Evolutionary conservation across 2,888 invertebrate species (phyloP), one percentile per base, ranked within the genome.

Genomic region (Machimus rusticus): DNA sequence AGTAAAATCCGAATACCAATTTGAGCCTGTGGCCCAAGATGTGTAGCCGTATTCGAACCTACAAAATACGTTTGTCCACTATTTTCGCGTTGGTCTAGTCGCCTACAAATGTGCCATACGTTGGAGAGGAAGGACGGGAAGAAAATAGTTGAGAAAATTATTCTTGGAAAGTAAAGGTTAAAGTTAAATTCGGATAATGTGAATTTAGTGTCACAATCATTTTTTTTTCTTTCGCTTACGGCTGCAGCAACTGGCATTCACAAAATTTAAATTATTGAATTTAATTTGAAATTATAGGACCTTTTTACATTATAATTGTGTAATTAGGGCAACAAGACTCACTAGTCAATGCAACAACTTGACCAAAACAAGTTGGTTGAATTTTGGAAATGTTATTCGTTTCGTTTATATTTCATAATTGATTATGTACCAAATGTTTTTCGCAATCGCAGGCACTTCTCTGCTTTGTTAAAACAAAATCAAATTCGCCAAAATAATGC

Each of bases 101-200:
- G 46, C 43, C 79, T 79, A 51, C 28, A 28, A 14, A 55, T 51
- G 79, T 79, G 79, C 79, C 79, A 79, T 79, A 79, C 79, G 51
- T 66, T 51, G 51, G 66, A 4, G 28, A 66, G 12, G 19, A 66
- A 66, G 43, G 39, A 39, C 12, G 28, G 66, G 23, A 28, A 9
- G 23, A 23, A 66, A 23, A 66, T 28, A 28, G 66, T 23, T 2
- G 66, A 66, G 28, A 66, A 66, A 19, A n/a, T 19, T 5, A 46
- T 19, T 51, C 51, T 19, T 51, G 51, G 51, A n/a, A 51, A n/a
- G n/a, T 19, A 51, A 51, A 51, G 51, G n/a, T 51, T 19, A 51
- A 51, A 51, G 51, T 51, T 51, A 51, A 16, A 51, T 51, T 51
- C 51, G 51, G 51, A 51, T 51, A 51, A n/a, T 19, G 51, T n/a